Percentiles rank a stretch among this genome's conserved stretches.
Conservation (phyloP, 1,140 invertebrate species). For the Penaeus indicus region DNA sequence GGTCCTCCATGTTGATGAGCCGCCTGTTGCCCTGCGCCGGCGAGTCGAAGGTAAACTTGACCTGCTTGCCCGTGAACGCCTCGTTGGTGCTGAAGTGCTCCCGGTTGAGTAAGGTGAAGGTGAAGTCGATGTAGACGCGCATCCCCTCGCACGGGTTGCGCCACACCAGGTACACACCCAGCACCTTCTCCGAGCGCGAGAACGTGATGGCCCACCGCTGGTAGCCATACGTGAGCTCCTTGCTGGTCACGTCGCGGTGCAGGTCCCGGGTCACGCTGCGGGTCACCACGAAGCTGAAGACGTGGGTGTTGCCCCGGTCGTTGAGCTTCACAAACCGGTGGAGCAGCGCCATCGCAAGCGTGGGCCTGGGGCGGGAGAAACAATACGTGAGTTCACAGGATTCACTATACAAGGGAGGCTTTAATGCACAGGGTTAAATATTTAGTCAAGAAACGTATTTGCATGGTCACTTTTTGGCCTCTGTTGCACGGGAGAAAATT, state of each 20-base stretch:
- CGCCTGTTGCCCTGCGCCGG: conserved; percentile 84
- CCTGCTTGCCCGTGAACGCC: conserved; percentile 83
- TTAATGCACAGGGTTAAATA: background rate
- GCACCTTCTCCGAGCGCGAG: conserved; percentile 82
- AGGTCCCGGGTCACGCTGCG: conserved; percentile 83
- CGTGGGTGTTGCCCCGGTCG: conserved; percentile 86
- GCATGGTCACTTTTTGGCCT: too few species aligned
- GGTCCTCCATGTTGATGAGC: conserved; percentile 84
- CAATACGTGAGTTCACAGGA: background rate
- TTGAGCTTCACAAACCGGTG: conserved; percentile 87
- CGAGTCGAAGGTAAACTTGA: conserved; percentile 82
- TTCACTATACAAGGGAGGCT: background rate
- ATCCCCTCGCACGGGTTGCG: conserved; percentile 81
- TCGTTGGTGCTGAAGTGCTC: conserved; percentile 90
- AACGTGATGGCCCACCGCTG: conserved; percentile 91
- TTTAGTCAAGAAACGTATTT: too few species aligned
- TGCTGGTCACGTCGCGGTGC: conserved; percentile 85
- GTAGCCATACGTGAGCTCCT: conserved; percentile 87
- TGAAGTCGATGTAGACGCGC: conserved; percentile 85
- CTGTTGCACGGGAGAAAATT: too few species aligned
- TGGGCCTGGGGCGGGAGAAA: background rate
- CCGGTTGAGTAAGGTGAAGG: conserved; percentile 86
- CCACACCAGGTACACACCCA: conserved; percentile 86
- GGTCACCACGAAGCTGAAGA: conserved; percentile 88
- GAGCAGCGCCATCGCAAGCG: conserved; percentile 80